Evolutionary conservation across 2,888 invertebrate genomes (phyloP).

Genomic region (Marronus borbonicus): DNA sequence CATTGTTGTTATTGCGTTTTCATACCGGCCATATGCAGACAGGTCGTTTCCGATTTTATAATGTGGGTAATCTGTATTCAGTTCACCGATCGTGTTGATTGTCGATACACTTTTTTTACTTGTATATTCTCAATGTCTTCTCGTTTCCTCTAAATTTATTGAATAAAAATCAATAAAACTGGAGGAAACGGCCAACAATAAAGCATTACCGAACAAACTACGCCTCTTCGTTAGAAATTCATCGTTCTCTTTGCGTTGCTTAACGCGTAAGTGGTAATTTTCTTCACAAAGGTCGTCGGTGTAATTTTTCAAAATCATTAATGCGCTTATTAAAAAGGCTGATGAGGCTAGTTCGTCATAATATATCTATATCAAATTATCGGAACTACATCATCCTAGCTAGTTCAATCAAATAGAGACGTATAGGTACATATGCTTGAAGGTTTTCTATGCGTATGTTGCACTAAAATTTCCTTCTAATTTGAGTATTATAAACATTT

Average conservation of each 20-base stretch:
- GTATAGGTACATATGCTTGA: neutral
- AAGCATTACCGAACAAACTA: slow-evolving; percentile 9
- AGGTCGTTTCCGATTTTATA: slow-evolving; percentile 20
- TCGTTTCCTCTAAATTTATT: slow-evolving; percentile 41
- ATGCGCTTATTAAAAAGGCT: slow-evolving; percentile 1
- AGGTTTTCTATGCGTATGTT: too few relatives aligned
- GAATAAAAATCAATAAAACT: slow-evolving; percentile 20
- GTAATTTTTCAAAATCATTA: slow-evolving; percentile 9
- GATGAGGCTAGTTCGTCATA: neutral
- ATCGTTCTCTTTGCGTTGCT: neutral
- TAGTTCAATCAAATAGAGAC: neutral
- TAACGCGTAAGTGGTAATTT: neutral
- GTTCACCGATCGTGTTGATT: slow-evolving; percentile 2
- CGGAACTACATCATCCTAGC: neutral
- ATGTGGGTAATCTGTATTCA: slow-evolving; percentile 37
- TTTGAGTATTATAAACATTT: too few relatives aligned
- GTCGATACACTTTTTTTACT: slow-evolving; percentile 12
- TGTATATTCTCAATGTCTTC: slow-evolving; percentile 26
- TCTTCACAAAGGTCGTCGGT: neutral
- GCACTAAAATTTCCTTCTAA: neutral
- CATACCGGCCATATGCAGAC: neutral
- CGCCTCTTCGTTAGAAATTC: slow-evolving; percentile 24
- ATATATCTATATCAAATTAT: neutral
- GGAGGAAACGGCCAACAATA: slow-evolving; percentile 13
- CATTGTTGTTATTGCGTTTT: slow-evolving; percentile 7